Conservation (phyloP, 2,888 invertebrate genomes). For the Monochamus alternatus region DNA sequence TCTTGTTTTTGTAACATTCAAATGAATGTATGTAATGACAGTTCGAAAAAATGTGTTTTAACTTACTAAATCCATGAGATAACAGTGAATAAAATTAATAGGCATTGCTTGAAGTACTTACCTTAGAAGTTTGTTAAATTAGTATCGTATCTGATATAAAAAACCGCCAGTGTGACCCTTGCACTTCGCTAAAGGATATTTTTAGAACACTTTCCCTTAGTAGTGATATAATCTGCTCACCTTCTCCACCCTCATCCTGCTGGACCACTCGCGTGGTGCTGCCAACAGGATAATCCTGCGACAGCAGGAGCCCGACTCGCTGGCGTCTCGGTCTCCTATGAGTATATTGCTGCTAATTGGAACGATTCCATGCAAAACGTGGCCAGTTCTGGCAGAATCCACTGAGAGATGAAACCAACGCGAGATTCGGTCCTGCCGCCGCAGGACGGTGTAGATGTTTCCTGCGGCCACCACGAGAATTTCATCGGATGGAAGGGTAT, state of each 20-base stretch:
- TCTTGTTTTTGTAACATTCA: too few relatives aligned
- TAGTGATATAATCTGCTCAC: neutral
- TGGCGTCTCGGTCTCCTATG: neutral
- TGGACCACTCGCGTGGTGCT: neutral
- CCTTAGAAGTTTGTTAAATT: too few relatives aligned
- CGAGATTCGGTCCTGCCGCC: neutral
- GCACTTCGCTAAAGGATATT: too few relatives aligned
- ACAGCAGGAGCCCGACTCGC: neutral
- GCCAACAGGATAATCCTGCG: neutral
- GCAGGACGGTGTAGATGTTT: constrained; percentile 4
- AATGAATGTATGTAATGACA: too few relatives aligned
- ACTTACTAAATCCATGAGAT: too few relatives aligned
- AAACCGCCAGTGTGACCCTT: too few relatives aligned
- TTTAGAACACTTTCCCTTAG: too few relatives aligned
- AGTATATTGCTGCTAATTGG: constrained; percentile 1
- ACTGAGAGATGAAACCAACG: neutral
- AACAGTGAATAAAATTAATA: too few relatives aligned
- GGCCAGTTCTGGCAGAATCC: constrained; percentile 6
- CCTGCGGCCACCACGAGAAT: neutral
- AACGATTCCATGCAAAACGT: constrained; percentile 16
- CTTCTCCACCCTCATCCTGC: neutral
- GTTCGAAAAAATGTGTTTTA: too few relatives aligned
- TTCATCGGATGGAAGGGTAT: constrained; percentile 3
- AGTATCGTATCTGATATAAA: too few relatives aligned
- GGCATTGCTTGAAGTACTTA: too few relatives aligned